phyloP scores from a whole-genome alignment of 64 coral and sea anemone species.

The Montipora cactus region DNA sequence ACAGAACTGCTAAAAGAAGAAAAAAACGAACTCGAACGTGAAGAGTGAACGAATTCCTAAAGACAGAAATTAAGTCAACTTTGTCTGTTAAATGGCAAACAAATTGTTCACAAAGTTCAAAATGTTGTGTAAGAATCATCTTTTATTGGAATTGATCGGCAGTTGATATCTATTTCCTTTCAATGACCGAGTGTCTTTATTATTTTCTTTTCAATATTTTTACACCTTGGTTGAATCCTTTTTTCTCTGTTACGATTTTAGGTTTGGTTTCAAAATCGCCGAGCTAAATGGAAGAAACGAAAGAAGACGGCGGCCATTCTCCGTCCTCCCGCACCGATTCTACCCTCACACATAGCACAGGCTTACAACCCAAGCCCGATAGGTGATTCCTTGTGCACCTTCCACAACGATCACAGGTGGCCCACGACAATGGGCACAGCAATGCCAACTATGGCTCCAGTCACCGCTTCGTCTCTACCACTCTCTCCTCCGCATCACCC shows the following conservation, averaged over 20 bases:
- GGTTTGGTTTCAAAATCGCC: slow-evolving; percentile 99
- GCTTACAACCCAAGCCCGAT: slow-evolving; percentile 93
- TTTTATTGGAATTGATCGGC: no score
- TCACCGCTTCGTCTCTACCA: slow-evolving; percentile 79
- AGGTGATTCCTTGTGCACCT: slow-evolving; percentile 91
- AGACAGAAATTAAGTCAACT: no score
- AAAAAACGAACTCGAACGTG: no score
- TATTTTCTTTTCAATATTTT: background rate
- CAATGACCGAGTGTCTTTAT: no score
- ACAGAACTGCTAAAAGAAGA: no score
- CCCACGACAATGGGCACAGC: slow-evolving; percentile 86
- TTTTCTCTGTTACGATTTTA: slow-evolving; percentile 1
- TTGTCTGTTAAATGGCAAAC: no score
- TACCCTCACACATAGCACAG: slow-evolving; percentile 96
- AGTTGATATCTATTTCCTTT: no score
- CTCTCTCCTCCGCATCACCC: slow-evolving; percentile 91
- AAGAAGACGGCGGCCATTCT: slow-evolving; percentile 98
- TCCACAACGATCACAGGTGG: slow-evolving; percentile 99
- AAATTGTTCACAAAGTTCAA: no score
- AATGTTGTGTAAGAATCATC: no score
- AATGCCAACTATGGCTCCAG: slow-evolving; percentile 98
- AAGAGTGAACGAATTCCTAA: no score
- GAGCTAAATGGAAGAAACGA: slow-evolving; percentile 99
- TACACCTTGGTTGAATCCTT: background rate
- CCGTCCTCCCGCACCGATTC: slow-evolving; percentile 92